Evolutionary conservation across 2,888 invertebrate species (phyloP).

Genomic region (Heptascelio sp.): DNA sequence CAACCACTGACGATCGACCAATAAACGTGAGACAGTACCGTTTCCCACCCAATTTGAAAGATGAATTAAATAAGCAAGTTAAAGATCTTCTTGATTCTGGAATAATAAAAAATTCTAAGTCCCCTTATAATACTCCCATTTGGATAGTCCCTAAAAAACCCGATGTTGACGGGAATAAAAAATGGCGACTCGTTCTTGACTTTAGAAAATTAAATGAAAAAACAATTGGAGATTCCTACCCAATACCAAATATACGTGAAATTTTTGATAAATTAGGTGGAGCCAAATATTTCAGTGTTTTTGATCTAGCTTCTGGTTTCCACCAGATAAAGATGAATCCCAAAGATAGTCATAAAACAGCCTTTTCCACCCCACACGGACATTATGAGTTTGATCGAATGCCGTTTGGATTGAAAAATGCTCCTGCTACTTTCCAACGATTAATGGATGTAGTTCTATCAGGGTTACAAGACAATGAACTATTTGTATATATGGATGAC

Average conservation of each 20-base stretch:
- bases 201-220: constrained; percentile 20
- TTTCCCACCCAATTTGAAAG: background rate
- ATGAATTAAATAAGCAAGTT: background rate
- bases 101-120: constrained; percentile 6
- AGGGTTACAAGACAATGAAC: background rate
- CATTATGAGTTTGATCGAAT: constrained; percentile 13
- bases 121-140: constrained; percentile 13
- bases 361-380: background rate
- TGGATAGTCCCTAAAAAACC: constrained; percentile 21
- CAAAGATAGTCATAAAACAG: background rate
- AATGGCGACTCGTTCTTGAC: constrained; percentile 22
- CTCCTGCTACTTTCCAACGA: background rate
- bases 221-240: background rate
- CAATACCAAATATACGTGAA: background rate
- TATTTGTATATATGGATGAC: constrained; percentile 18
- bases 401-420: background rate
- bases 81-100: background rate
- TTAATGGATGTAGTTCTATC: constrained; percentile 14
- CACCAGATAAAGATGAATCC: background rate
- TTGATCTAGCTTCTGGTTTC: background rate
- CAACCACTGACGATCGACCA: constrained; percentile 1
- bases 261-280: background rate
- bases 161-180: constrained; percentile 6
- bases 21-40: constrained; percentile 12
- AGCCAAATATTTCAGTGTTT: constrained; percentile 8